These are phyloP conservation scores for Podiceps cristatus DNA, from an alignment of 2,113 vertebrate species.

Conservation along the genomic window DNA sequence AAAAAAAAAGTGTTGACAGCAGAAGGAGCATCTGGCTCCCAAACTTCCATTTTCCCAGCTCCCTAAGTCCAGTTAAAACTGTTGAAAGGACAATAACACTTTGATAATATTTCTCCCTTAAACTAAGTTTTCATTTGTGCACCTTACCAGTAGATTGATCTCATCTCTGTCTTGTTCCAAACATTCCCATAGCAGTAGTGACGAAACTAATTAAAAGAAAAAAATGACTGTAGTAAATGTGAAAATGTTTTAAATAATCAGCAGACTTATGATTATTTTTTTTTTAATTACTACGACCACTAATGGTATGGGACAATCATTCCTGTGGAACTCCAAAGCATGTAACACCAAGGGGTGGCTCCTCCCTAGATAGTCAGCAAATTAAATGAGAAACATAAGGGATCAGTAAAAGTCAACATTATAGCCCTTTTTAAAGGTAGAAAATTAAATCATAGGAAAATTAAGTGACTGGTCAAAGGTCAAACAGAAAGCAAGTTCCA, in stretches of 20 bases:
- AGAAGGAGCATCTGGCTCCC: neutral
- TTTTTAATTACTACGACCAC: neutral
- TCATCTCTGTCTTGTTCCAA: neutral
- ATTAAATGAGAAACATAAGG: neutral
- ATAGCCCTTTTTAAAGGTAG: slow-evolving; percentile 1
- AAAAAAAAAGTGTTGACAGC: neutral
- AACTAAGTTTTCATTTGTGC: neutral
- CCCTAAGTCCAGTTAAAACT: neutral
- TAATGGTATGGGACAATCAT: neutral
- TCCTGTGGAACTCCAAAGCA: neutral
- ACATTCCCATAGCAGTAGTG: neutral
- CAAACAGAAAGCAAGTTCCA: neutral
- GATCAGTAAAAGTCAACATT: neutral
- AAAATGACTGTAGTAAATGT: neutral
- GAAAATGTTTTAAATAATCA: neutral
- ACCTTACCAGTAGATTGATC: neutral
- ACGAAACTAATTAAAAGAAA: neutral
- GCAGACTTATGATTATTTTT: neutral
- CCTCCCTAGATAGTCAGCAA: neutral
- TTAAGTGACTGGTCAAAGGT: neutral
- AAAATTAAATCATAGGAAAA: slow-evolving; percentile 26
- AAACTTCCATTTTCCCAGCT: neutral
- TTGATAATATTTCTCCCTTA: neutral
- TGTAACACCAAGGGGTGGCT: neutral
- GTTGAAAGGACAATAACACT: neutral